Percentiles rank a stretch among this genome's conserved stretches.
These are phyloP conservation scores for Peromyscus melanophrys DNA, from an alignment of 2,797 vertebrate species.

Conservation along the genomic window DNA sequence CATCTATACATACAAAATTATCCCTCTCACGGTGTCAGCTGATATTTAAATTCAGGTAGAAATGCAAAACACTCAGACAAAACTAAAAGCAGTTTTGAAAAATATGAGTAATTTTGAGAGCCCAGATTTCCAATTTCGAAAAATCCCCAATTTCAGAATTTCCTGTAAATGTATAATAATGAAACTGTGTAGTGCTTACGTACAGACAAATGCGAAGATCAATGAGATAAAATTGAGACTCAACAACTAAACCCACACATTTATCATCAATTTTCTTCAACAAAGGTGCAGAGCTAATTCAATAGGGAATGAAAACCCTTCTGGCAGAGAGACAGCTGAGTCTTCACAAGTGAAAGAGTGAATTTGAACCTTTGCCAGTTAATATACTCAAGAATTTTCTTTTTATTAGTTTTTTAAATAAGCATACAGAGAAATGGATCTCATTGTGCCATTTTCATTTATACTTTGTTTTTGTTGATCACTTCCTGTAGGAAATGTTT, in stretches of 20 bases:
- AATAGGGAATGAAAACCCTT: not conserved
- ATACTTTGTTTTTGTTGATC: not conserved
- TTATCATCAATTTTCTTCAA: slow-evolving; percentile 18
- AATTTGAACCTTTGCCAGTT: not conserved
- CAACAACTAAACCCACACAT: not conserved
- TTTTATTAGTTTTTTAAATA: not conserved
- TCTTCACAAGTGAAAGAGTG: not conserved
- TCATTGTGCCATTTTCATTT: not conserved
- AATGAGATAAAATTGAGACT: not conserved
- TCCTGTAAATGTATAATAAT: not conserved
- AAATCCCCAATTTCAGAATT: slow-evolving; percentile 39
- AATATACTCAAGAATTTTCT: not conserved
- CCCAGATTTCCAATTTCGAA: too few species aligned
- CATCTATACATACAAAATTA: not conserved
- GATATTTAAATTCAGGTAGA: not conserved
- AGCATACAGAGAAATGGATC: not conserved
- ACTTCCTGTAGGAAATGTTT: not conserved
- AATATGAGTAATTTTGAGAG: not conserved
- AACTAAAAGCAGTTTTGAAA: not conserved
- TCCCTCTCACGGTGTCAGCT: not conserved
- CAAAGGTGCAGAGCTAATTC: not conserved
- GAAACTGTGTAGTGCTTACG: not conserved
- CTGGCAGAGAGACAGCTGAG: not conserved
- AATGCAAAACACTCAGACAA: not conserved
- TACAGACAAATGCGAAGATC: not conserved